Evolutionary conservation across 1,140 invertebrate species (phyloP).

Genomic region (Papilio polyxenes): DNA sequence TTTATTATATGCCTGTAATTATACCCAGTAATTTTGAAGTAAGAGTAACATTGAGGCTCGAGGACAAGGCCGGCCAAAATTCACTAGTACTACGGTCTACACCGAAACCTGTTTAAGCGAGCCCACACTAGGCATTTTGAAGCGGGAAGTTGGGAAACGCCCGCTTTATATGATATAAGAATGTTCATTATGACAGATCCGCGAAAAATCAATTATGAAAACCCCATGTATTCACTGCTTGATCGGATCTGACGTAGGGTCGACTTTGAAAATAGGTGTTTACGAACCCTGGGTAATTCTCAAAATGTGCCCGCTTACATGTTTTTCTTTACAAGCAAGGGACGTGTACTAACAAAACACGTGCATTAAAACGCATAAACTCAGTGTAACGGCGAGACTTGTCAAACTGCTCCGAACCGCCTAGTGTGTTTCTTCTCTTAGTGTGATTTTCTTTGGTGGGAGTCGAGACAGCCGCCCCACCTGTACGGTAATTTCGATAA

Average conservation of each 20-base stretch:
- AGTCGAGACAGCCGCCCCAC: slow-evolving; percentile 39
- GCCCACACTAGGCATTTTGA: background rate
- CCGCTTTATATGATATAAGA: too few species aligned
- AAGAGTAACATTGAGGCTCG: slow-evolving; percentile 34
- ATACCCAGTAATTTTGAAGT: slow-evolving; percentile 25
- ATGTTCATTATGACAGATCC: too few species aligned
- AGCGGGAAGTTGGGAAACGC: background rate
- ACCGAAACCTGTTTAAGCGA: slow-evolving; percentile 34
- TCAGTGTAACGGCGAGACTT: too few species aligned
- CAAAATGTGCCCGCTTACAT: too few species aligned
- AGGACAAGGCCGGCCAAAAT: slow-evolving; percentile 44
- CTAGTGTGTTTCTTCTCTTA: background rate
- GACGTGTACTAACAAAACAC: too few species aligned
- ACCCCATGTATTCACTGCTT: too few species aligned
- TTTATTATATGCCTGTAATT: slow-evolving; percentile 27
- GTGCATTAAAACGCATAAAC: too few species aligned
- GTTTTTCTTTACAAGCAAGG: too few species aligned
- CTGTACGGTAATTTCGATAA: slow-evolving; percentile 47
- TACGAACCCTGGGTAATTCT: too few species aligned
- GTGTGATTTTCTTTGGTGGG: slow-evolving; percentile 40
- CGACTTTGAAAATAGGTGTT: too few species aligned
- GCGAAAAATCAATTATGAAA: too few species aligned
- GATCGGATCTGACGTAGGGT: too few species aligned
- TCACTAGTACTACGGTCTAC: slow-evolving; percentile 7
- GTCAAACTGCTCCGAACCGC: background rate